Conservation (phyloP, 2,113 vertebrate genomes). For the Condylura cristata region DNA sequence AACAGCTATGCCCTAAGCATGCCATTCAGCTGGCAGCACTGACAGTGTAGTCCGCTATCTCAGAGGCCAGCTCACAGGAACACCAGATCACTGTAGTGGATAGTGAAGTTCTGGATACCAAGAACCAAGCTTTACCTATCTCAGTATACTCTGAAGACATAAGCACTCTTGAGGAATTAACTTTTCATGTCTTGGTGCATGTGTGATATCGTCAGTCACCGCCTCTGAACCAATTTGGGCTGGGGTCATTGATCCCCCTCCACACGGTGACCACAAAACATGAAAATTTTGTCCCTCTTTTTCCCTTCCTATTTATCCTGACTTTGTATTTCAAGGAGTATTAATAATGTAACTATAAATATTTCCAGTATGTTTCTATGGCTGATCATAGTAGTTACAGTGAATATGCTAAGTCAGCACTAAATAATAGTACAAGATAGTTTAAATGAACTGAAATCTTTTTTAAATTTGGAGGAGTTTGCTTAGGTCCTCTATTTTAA, state of each 20-base stretch:
- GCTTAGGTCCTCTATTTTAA: not conserved
- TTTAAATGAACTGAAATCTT: not conserved
- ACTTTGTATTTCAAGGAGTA: conserved; percentile 19
- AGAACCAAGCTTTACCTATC: not conserved
- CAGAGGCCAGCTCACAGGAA: not conserved
- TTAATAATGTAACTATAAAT: conserved; percentile 17
- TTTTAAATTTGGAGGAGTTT: conserved; percentile 22
- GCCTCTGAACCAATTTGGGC: not conserved
- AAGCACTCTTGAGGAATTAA: not conserved
- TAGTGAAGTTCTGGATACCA: not conserved
- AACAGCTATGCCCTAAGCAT: not conserved
- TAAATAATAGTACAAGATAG: not conserved
- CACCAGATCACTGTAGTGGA: not conserved
- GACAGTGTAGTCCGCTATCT: not conserved
- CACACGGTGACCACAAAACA: not conserved
- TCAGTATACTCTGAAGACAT: not conserved
- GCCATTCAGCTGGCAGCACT: not conserved
- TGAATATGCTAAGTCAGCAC: conserved; percentile 28
- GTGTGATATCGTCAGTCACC: not conserved
- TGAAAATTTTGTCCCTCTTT: not conserved
- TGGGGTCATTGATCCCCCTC: not conserved
- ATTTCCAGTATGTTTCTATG: not conserved
- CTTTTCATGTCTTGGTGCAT: not conserved
- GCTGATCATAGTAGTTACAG: not conserved
- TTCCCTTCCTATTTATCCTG: not conserved